A percentile compares a stretch with the other conserved stretches of the same genome.
Evolutionary conservation across 2,113 vertebrate species (phyloP).

Genomic region (Platichthys stellatus): DNA sequence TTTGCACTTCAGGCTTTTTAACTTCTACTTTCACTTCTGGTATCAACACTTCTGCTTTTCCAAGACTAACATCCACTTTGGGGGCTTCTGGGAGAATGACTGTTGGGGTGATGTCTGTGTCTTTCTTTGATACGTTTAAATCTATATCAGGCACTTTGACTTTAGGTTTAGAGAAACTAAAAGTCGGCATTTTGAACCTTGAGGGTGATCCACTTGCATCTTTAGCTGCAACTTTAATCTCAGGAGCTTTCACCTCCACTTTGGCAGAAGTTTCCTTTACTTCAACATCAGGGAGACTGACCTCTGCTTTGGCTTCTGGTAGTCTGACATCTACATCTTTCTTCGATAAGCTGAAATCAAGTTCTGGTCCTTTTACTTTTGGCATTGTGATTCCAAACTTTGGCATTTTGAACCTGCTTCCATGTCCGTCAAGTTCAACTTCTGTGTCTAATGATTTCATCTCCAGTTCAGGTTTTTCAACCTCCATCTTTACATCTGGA

Average conservation of each 20-base stretch:
- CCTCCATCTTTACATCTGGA: no score
- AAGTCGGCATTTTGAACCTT: slow-evolving; percentile 62
- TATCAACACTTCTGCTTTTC: not conserved
- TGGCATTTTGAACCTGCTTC: slow-evolving; percentile 48
- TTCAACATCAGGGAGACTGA: slow-evolving; percentile 33
- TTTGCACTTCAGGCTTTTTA: slow-evolving; percentile 23
- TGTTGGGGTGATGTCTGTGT: not conserved
- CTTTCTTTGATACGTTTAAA: slow-evolving; percentile 14
- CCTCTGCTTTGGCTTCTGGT: slow-evolving; percentile 16
- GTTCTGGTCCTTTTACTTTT: slow-evolving; percentile 29
- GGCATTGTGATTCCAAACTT: slow-evolving; percentile 43
- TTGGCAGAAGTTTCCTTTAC: not conserved
- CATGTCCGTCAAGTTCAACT: slow-evolving; percentile 22
- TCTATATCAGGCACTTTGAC: slow-evolving; percentile 34
- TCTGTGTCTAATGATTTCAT: not conserved
- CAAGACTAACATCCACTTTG: not conserved
- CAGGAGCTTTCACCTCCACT: slow-evolving; percentile 14
- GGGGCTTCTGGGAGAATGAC: slow-evolving; percentile 3
- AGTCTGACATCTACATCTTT: slow-evolving; percentile 8
- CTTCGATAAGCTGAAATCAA: slow-evolving; percentile 21
- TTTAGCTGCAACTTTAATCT: not conserved
- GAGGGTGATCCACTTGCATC: slow-evolving; percentile 33
- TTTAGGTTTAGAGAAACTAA: slow-evolving; percentile 48
- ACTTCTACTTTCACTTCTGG: slow-evolving; percentile 33
- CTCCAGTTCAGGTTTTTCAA: no score